Evolutionary conservation across 2,888 invertebrate genomes (phyloP).

Genomic region (Panorpa germanica): DNA sequence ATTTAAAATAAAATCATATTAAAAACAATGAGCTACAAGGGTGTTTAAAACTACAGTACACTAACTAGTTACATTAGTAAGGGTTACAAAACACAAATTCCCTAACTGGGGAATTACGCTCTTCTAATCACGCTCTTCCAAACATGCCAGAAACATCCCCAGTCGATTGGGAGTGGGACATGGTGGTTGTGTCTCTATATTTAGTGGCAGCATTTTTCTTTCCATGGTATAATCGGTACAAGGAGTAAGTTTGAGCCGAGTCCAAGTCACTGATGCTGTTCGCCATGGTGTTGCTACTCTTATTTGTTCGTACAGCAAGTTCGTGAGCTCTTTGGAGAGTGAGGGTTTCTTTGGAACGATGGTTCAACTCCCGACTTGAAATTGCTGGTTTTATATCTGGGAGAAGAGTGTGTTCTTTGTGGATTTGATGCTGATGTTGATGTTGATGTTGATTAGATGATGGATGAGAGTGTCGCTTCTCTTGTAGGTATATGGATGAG

Average conservation of each 20-base stretch:
- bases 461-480: constrained; percentile 16
- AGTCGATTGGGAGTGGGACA: constrained; percentile 43
- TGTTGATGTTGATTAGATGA: constrained; percentile 17
- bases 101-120: too few relatives aligned
- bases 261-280: constrained; percentile 17
- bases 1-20: too few relatives aligned
- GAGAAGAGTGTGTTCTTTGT: constrained; percentile 11
- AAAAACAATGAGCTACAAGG: too few relatives aligned
- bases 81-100: constrained; percentile 5
- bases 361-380: constrained; percentile 17
- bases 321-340: constrained; percentile 10
- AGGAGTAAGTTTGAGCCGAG: constrained; percentile 19
- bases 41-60: constrained; percentile 2
- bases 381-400: constrained; percentile 14
- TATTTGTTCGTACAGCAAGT: constrained; percentile 7
- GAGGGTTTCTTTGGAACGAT: constrained; percentile 19
- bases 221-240: constrained; percentile 24
- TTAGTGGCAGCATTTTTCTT: constrained; percentile 16
- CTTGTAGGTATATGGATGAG: constrained; percentile 20
- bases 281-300: constrained; percentile 15
- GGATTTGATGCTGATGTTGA: constrained; percentile 20
- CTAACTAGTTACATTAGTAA: constrained; percentile 1
- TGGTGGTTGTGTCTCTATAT: constrained; percentile 14
- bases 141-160: constrained; percentile 44
- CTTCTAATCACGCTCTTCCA: constrained; percentile 44